A percentile compares a stretch with the other conserved stretches of the same genome.
Conservation (phyloP, 1,140 invertebrate genomes). For the Atta colombica region DNA sequence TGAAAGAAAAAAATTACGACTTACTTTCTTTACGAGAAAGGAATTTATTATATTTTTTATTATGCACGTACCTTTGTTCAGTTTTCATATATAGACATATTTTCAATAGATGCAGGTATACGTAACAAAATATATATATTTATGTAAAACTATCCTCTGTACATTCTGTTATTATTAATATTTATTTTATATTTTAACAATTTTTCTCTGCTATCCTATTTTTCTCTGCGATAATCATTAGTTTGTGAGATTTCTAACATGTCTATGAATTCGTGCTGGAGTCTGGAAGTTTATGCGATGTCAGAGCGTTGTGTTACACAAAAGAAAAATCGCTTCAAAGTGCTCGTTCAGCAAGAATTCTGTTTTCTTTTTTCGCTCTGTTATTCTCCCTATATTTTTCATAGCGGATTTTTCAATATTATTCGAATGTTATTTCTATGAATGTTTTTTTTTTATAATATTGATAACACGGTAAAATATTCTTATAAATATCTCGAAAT, state of each 20-base stretch:
- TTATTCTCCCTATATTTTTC: slow-evolving; percentile 1
- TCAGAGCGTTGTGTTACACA: slow-evolving; percentile 27
- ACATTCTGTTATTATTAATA: neutral
- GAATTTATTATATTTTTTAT: neutral
- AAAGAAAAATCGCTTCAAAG: slow-evolving; percentile 49
- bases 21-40: neutral
- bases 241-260: slow-evolving; percentile 25
- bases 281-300: slow-evolving; percentile 36
- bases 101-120: neutral
- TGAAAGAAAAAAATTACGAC: neutral
- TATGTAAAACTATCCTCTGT: neutral
- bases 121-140: neutral
- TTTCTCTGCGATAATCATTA: slow-evolving; percentile 24
- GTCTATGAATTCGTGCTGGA: slow-evolving; percentile 12
- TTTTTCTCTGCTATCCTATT: neutral
- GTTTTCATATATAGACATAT: neutral
- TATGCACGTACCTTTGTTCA: neutral
- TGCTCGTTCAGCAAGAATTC: slow-evolving; percentile 34
- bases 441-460: neutral
- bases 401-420: neutral
- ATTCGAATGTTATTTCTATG: slow-evolving; percentile 24
- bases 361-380: slow-evolving; percentile 10
- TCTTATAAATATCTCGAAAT: neutral
- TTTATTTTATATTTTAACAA: neutral
- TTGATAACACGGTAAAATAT: neutral